These are phyloP conservation scores for Telenomus remus DNA, from an alignment of 1,140 invertebrate species.

Conservation along the genomic window DNA sequence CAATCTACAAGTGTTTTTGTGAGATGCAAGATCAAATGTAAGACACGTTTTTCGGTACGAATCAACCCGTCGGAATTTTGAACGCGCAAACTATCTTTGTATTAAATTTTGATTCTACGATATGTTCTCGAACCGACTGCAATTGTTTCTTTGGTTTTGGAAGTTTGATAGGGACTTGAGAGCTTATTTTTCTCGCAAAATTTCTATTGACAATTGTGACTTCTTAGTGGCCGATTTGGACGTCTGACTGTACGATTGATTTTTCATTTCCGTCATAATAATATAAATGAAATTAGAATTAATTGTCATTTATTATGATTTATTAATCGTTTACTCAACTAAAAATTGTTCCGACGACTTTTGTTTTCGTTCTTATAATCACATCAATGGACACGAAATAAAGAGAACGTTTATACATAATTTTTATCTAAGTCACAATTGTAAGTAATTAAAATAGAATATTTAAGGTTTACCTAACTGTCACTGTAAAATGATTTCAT, in stretches of 20 bases:
- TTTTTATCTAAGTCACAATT: constrained; percentile 25
- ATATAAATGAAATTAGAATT: background rate
- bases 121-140: background rate
- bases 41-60: constrained; percentile 10
- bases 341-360: background rate
- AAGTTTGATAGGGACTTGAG: constrained; percentile 5
- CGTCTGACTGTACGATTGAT: constrained; percentile 3
- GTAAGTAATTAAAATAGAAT: constrained; percentile 27
- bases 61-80: constrained; percentile 1
- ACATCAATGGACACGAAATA: background rate
- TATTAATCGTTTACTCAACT: background rate
- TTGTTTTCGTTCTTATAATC: background rate
- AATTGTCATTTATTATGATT: background rate
- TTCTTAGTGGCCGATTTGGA: constrained; percentile 6
- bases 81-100: background rate
- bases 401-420: background rate
- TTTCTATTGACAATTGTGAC: constrained; percentile 32
- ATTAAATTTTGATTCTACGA: background rate
- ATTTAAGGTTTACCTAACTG: constrained; percentile 12
- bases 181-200: background rate
- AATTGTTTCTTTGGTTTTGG: background rate
- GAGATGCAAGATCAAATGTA: constrained; percentile 23
- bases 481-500: constrained; percentile 31
- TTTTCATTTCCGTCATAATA: background rate
- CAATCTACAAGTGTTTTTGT: constrained; percentile 58